These are phyloP conservation scores for Hypolimnas misippus DNA, from an alignment of 2,888 invertebrate species.

Conservation along the genomic window DNA sequence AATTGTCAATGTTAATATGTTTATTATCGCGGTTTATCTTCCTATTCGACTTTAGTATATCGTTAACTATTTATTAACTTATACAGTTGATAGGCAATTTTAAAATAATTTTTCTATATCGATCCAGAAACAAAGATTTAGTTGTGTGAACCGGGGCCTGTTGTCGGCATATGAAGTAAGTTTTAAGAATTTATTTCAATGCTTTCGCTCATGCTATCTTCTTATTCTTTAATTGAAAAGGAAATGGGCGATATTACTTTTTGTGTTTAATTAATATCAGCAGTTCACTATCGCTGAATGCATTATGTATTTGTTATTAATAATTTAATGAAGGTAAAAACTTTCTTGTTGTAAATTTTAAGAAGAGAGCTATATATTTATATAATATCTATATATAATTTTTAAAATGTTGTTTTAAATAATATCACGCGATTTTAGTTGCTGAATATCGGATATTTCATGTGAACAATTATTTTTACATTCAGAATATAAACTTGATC, in stretches of 20 bases:
- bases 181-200: slow-evolving; percentile 11
- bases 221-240: neutral
- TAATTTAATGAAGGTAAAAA: no score
- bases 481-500: no score
- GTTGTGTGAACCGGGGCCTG: slow-evolving; percentile 16
- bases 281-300: neutral
- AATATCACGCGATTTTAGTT: no score
- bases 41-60: slow-evolving; percentile 16
- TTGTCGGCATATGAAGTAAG: slow-evolving; percentile 34
- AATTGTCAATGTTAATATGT: slow-evolving; percentile 16
- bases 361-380: no score
- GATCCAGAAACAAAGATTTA: slow-evolving; percentile 5
- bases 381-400: no score
- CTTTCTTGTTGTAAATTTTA: no score
- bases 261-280: neutral
- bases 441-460: no score
- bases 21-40: slow-evolving; percentile 18
- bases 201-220: neutral
- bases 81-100: slow-evolving; percentile 10
- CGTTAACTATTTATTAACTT: slow-evolving; percentile 16
- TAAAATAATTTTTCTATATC: slow-evolving; percentile 1
- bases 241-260: neutral
- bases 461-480: no score
- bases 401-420: no score
- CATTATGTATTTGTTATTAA: no score